These are phyloP conservation scores for Buathra laborator DNA, from an alignment of 2,888 invertebrate species.

Conservation along the genomic window DNA sequence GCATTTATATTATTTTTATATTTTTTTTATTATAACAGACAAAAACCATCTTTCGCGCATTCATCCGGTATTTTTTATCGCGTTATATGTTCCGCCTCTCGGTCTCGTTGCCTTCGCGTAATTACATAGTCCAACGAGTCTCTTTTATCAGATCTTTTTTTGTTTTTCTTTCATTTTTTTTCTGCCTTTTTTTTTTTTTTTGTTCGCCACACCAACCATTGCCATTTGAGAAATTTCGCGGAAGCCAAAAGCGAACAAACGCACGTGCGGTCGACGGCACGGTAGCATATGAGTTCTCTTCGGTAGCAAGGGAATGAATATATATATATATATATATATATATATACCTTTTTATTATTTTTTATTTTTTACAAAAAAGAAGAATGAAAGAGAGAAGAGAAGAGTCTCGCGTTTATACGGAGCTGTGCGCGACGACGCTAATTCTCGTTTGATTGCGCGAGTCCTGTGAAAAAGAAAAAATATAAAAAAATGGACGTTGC, in stretches of 20 bases:
- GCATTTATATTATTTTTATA: constrained; percentile 29
- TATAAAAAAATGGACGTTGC: constrained; percentile 36
- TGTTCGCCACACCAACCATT: constrained; percentile 3
- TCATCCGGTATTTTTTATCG: constrained; percentile 55
- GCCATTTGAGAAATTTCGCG: constrained; percentile 61
- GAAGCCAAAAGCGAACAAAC: constrained; percentile 53
- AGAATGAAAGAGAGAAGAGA: constrained; percentile 29
- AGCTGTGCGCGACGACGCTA: constrained; percentile 58
- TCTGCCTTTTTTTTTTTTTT: background rate
- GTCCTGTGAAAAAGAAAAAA: background rate
- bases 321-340: background rate
- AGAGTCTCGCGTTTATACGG: constrained; percentile 51
- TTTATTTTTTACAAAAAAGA: constrained; percentile 17
- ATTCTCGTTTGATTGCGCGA: constrained; percentile 66
- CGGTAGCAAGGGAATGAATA: constrained; percentile 1
- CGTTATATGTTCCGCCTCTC: constrained; percentile 46
- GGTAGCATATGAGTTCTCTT: constrained; percentile 10
- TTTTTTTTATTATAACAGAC: constrained; percentile 18
- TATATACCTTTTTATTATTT: background rate
- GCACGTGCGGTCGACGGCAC: constrained; percentile 17
- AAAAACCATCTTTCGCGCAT: constrained; percentile 46
- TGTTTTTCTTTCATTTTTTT: background rate
- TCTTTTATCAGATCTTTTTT: constrained; percentile 50
- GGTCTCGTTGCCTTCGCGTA: constrained; percentile 23
- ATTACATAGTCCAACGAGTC: constrained; percentile 51